Evolutionary conservation across 2,797 vertebrate species (phyloP).

Genomic region (Acanthopagrus latus): DNA sequence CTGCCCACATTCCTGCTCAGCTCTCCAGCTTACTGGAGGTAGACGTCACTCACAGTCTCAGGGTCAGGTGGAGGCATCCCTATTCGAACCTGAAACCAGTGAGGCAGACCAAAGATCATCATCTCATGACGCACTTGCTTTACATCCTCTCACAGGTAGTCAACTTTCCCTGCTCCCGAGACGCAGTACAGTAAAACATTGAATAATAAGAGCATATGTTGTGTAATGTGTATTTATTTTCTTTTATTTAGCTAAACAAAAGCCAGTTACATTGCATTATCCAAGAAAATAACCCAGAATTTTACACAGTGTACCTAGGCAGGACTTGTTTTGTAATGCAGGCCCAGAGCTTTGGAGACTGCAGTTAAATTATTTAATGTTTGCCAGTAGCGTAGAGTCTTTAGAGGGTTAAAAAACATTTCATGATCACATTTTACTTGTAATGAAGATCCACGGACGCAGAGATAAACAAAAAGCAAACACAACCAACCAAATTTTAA

Average conservation of each 20-base stretch:
- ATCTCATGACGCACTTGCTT: slow-evolving; percentile 35
- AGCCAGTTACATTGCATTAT: slow-evolving; percentile 16
- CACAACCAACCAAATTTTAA: slow-evolving; percentile 26
- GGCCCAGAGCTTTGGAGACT: slow-evolving; percentile 15
- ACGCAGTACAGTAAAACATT: neutral
- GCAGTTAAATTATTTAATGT: slow-evolving; percentile 57
- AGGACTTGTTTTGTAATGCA: slow-evolving; percentile 44
- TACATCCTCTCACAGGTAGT: slow-evolving; percentile 7
- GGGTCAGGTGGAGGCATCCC: slow-evolving; percentile 64
- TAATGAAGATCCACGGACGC: slow-evolving; percentile 28
- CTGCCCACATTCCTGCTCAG: slow-evolving; percentile 65
- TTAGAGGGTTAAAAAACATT: slow-evolving; percentile 42
- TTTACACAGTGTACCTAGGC: slow-evolving; percentile 22
- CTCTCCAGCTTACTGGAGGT: slow-evolving; percentile 66
- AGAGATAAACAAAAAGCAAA: slow-evolving; percentile 33
- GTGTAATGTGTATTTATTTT: slow-evolving; percentile 7
- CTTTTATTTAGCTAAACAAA: slow-evolving; percentile 54
- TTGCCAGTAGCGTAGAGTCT: slow-evolving; percentile 30
- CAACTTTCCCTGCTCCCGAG: slow-evolving; percentile 13
- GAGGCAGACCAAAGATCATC: slow-evolving; percentile 56
- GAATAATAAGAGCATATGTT: slow-evolving; percentile 1
- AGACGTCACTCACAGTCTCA: slow-evolving; percentile 56
- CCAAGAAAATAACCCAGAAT: slow-evolving; percentile 15
- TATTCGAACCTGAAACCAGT: slow-evolving; percentile 56
- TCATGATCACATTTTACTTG: slow-evolving; percentile 38